Evolutionary conservation across 2,113 vertebrate species (phyloP).

Genomic region (Haemorhous mexicanus): DNA sequence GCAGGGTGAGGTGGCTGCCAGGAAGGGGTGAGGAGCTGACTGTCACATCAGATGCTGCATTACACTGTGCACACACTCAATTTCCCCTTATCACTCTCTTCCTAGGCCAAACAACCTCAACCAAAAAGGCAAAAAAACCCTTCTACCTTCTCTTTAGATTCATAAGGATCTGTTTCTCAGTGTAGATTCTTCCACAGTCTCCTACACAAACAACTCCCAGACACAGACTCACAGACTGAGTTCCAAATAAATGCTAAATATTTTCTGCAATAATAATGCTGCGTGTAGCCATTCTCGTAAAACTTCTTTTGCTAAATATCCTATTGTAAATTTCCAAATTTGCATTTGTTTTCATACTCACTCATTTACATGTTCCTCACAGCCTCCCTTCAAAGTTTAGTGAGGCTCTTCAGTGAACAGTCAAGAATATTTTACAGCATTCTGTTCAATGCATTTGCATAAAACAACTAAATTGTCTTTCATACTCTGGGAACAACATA

Average conservation of each 20-base stretch:
- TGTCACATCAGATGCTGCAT: neutral
- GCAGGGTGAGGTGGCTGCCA: neutral
- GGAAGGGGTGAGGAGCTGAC: neutral
- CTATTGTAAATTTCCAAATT: neutral
- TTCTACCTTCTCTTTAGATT: neutral
- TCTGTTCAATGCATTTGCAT: neutral
- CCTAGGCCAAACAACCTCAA: neutral
- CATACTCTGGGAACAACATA: neutral
- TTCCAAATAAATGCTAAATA: neutral
- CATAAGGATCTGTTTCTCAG: neutral
- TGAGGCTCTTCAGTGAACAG: too few relatives aligned
- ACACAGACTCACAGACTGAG: rapidly evolving
- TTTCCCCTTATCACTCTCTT: neutral
- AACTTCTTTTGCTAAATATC: neutral
- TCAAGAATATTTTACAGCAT: neutral
- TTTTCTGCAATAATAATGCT: neutral
- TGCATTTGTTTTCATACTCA: neutral
- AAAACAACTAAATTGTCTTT: neutral
- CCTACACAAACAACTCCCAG: neutral
- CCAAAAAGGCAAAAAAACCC: neutral
- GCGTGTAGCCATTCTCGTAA: neutral
- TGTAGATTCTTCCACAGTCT: neutral
- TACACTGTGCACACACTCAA: too few relatives aligned
- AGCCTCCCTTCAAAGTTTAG: neutral
- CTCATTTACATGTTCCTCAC: neutral